Evolutionary conservation across 2,113 vertebrate species (phyloP).

Genomic region (Cisticola juncidis): DNA sequence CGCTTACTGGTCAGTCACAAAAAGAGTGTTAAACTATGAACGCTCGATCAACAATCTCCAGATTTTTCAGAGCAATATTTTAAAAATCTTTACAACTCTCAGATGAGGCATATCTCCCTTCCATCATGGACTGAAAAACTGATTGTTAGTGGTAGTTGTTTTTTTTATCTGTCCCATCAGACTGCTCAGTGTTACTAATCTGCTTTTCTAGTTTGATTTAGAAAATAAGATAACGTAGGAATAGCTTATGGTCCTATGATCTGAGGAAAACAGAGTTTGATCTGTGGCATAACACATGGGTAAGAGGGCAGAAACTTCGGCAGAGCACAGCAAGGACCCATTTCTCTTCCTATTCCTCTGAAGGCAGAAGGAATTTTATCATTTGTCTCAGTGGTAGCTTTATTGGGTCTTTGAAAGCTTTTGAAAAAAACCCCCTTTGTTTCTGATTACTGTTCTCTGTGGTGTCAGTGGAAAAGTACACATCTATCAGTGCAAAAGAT

Average conservation of each 20-base stretch:
- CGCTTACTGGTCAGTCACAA: background rate
- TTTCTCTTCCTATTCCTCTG: background rate
- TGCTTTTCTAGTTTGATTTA: background rate
- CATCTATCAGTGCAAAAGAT: background rate
- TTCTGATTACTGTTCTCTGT: background rate
- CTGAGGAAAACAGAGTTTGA: background rate
- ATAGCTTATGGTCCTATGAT: background rate
- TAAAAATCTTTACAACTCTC: background rate
- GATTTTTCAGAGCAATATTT: background rate
- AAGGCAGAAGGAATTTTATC: background rate
- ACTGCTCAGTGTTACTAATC: background rate
- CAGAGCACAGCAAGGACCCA: background rate
- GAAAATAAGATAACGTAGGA: background rate
- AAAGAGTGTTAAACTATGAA: background rate
- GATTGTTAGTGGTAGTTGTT: background rate
- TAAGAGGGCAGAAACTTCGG: background rate
- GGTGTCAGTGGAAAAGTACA: background rate
- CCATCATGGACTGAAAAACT: background rate
- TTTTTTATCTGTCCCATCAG: slow-evolving; percentile 10
- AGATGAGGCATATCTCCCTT: background rate
- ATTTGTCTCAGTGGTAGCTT: background rate
- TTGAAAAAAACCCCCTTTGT: background rate
- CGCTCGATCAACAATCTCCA: background rate
- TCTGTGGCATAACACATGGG: background rate
- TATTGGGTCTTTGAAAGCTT: background rate